Evolutionary conservation across 2,797 vertebrate genomes (phyloP).

Genomic region (Yasuhikotakia modesta): DNA sequence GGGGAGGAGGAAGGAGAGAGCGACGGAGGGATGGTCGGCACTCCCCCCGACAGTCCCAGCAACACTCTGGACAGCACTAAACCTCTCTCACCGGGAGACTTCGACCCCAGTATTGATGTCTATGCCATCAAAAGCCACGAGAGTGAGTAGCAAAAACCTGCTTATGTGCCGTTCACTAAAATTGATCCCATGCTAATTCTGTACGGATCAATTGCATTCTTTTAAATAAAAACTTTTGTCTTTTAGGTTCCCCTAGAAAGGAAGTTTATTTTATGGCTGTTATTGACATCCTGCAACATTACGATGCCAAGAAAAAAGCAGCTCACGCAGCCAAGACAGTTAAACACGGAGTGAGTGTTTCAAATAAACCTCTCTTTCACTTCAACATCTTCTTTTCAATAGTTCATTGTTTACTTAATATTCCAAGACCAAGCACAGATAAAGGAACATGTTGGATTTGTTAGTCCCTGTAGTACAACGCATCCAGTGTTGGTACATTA

Average conservation of each 20-base stretch:
- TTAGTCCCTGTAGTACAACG: too few species aligned
- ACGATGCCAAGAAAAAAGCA: constrained; percentile 99
- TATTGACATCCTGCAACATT: constrained; percentile 98
- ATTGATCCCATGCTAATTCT: too few species aligned
- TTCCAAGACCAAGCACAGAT: not conserved
- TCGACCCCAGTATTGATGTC: constrained; percentile 94
- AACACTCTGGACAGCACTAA: constrained; percentile 93
- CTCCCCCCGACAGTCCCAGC: constrained; percentile 94
- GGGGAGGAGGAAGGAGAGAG: constrained; percentile 96
- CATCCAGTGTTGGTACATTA: too few species aligned
- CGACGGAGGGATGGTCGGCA: constrained; percentile 89
- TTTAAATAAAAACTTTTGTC: constrained; percentile 26
- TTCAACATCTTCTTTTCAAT: not conserved
- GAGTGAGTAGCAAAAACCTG: constrained; percentile 78
- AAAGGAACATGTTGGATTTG: not conserved
- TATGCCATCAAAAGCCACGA: constrained; percentile 98
- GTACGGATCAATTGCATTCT: not conserved
- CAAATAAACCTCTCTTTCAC: not conserved
- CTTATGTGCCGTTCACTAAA: not conserved
- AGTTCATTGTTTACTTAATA: not conserved
- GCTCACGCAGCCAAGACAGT: constrained; percentile 98
- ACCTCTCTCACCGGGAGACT: constrained; percentile 91
- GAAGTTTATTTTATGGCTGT: constrained; percentile 99
- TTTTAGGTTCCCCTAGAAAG: constrained; percentile 88
- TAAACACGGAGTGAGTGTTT: constrained; percentile 88